A percentile compares a stretch with the other conserved stretches of the same genome.
Conservation (phyloP, 2,888 invertebrate genomes). For the Octodonta nipae region DNA sequence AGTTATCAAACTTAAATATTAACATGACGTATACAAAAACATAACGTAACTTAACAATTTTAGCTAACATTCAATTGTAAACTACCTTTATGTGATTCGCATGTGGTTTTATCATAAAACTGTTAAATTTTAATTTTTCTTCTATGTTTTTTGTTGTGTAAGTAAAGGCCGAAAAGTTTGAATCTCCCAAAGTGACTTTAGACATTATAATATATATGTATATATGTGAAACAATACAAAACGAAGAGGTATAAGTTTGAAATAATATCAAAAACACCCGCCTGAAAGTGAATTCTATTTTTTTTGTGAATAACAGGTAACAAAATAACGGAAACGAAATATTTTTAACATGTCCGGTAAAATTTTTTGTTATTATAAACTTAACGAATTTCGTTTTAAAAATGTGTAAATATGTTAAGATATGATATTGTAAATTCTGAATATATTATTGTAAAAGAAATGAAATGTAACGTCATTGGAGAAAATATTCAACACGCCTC, state of each 20-base stretch:
- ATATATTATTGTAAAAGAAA: conserved; percentile 34
- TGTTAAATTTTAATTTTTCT: conserved; percentile 16
- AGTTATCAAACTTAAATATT: conserved; percentile 16
- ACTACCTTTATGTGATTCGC: conserved; percentile 20
- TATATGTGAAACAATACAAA: not conserved
- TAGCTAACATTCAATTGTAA: conserved; percentile 22
- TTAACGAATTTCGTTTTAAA: too few species aligned
- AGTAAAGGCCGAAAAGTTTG: conserved; percentile 27
- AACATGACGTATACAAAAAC: conserved; percentile 23
- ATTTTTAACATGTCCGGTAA: conserved; percentile 7
- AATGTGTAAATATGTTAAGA: conserved; percentile 16
- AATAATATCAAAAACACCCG: conserved; percentile 14
- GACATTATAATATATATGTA: conserved; percentile 13
- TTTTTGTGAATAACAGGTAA: not conserved
- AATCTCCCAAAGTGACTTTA: conserved; percentile 34
- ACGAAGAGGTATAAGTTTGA: too few species aligned
- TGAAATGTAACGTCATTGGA: conserved; percentile 19
- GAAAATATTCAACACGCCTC: conserved; percentile 15
- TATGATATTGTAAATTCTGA: conserved; percentile 23
- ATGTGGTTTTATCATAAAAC: conserved; percentile 27
- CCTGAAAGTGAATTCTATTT: conserved; percentile 9
- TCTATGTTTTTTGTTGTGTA: conserved; percentile 16
- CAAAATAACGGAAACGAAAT: too few species aligned
- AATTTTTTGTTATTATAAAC: conserved; percentile 10
- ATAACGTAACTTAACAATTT: conserved; percentile 23